Base-by-base conservation (phyloP, 2,888 invertebrate species). In the Hyles lineata region DNA sequence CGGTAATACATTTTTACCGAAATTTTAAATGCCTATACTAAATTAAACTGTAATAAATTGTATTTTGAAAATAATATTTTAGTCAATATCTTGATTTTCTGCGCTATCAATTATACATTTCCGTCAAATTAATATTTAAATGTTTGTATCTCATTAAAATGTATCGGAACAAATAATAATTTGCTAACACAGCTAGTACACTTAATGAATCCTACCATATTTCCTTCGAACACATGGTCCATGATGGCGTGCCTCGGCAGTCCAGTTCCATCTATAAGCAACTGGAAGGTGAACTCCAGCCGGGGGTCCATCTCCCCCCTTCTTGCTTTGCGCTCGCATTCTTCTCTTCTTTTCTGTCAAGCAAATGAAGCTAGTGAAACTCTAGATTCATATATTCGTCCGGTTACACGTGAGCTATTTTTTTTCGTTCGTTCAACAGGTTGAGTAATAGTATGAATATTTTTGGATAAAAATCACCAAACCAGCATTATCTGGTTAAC, bases 281-380 rank as follows among this genome's bases (percentile, higher is more conserved):
- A 95, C 87, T 98, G 98, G 92, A 98, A 98, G 74, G 98, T 97
- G 92, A 98, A 98, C 94, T 98, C 98, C 95, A 98, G 92, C 76
- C 98, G 96, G 84, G 98, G 98, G 92, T 98, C 98, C 97, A 98
- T 98, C 90, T 98, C 98, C 93, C 98, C 98, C 74, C 98, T 95
- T 73, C 98, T 95, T 19, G 98, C 98, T 87, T 98, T 98, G 82
- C 98, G 96, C 95, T 98, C 98, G 96, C 98, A 98, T 97, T 98
- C 98, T 96, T 98, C 98, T 76, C 98, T 95, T 76, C 98, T 95
- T 94, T 95, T 95, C 95, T 95, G 82, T 1, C 85, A 88, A 72
- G 67, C 70, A 72, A 35, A 43, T 32, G 25, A 17, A 59, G 32
- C 23, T 43, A 23, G 32, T 71, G 69, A 71, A 75, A 43, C 15